Evolutionary conservation across 2,797 vertebrate genomes (phyloP).

Genomic region (Distichodus sexfasciatus): DNA sequence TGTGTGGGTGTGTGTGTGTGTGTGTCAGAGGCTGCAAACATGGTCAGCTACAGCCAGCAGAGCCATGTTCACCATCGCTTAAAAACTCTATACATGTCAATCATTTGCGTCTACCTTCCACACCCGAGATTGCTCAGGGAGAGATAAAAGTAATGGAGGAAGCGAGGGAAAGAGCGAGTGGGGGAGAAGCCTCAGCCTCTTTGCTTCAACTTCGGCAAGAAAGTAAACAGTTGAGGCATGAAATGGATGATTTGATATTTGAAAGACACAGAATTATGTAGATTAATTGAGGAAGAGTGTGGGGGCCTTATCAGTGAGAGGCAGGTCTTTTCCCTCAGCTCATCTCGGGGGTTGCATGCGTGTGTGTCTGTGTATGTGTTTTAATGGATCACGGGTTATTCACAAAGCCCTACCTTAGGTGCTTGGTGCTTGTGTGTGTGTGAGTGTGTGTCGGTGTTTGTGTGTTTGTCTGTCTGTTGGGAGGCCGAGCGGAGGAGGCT

Average conservation of each 20-base stretch:
- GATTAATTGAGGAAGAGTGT: constrained; percentile 49
- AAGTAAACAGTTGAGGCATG: constrained; percentile 50
- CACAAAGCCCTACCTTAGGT: constrained; percentile 44
- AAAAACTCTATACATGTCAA: too few species aligned
- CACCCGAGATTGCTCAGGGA: not conserved
- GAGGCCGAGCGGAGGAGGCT: constrained; percentile 32
- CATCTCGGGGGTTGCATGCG: constrained; percentile 37
- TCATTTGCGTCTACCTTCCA: too few species aligned
- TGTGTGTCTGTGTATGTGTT: constrained; percentile 47
- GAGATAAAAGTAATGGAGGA: constrained; percentile 26
- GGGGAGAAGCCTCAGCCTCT: constrained; percentile 18
- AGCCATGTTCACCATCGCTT: constrained; percentile 3
- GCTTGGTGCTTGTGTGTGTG: not conserved
- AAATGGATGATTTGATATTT: constrained; percentile 53
- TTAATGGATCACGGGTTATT: constrained; percentile 54
- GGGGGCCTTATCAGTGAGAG: constrained; percentile 48
- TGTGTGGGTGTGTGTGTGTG: constrained; percentile 1
- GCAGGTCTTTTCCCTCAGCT: constrained; percentile 53
- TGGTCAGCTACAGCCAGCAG: not conserved
- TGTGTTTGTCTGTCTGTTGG: constrained; percentile 24
- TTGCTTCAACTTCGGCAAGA: constrained; percentile 32
- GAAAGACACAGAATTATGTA: constrained; percentile 52
- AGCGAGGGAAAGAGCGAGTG: constrained; percentile 1
- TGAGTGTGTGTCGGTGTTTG: not conserved
- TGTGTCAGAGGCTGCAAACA: constrained; percentile 5